phyloP scores from a whole-genome alignment of 2,113 vertebrate genomes.

The Lagopus muta region DNA sequence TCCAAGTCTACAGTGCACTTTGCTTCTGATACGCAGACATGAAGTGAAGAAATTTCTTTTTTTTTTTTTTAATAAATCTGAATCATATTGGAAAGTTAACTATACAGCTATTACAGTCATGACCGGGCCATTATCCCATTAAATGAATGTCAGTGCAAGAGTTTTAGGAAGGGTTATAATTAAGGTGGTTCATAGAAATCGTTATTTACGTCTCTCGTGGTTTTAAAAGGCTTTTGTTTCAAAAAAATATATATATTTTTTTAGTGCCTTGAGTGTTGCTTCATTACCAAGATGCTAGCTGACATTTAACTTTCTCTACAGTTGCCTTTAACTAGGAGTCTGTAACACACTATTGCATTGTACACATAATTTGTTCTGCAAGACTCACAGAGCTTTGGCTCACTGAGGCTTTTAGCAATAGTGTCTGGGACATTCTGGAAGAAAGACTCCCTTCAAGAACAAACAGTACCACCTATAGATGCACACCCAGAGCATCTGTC shows the following conservation, averaged over 20 bases:
- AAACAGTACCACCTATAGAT: background rate
- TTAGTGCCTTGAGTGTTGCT: background rate
- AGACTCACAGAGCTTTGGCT: background rate
- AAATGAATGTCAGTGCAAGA: background rate
- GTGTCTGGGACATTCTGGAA: background rate
- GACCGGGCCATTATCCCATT: background rate
- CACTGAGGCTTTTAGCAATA: background rate
- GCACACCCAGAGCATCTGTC: background rate
- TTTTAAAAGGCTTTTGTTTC: background rate
- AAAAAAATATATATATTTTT: background rate
- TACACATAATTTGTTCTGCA: background rate
- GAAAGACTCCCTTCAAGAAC: background rate
- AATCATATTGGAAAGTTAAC: background rate
- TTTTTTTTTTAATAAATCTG: background rate
- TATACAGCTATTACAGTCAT: background rate
- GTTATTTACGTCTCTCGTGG: background rate
- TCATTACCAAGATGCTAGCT: background rate
- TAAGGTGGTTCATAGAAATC: background rate
- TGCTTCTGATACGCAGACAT: background rate
- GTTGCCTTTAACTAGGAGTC: background rate
- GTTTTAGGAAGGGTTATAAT: background rate
- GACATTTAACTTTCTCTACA: background rate
- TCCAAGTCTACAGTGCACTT: background rate
- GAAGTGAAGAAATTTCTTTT: background rate
- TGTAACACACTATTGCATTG: background rate